A percentile compares a stretch with the other conserved stretches of the same genome.
Evolutionary conservation across 1,140 invertebrate species (phyloP).

Genomic region (Magallana ariakensis): DNA sequence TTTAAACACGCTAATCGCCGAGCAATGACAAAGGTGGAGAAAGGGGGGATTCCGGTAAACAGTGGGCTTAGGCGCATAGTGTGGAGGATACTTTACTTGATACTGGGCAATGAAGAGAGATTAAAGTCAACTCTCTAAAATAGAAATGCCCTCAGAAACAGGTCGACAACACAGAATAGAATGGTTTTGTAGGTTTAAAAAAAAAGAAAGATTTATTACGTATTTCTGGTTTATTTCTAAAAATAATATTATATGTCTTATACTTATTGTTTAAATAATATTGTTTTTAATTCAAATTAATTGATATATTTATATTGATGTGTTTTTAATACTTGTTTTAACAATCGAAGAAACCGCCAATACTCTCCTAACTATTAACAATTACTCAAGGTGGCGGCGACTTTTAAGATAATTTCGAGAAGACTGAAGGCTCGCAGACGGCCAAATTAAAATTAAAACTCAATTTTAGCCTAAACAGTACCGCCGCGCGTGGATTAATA

Average conservation of each 20-base stretch:
- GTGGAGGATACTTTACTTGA: not conserved
- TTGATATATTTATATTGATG: too few species aligned
- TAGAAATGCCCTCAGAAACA: not conserved
- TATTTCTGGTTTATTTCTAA: too few species aligned
- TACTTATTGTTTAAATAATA: too few species aligned
- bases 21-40: slow-evolving; percentile 27
- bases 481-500: not conserved
- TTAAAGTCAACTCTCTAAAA: not conserved
- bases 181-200: too few species aligned
- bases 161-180: too few species aligned
- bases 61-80: not conserved
- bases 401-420: not conserved
- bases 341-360: too few species aligned
- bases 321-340: too few species aligned
- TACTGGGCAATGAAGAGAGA: not conserved
- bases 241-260: too few species aligned
- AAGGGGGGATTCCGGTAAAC: slow-evolving; percentile 4
- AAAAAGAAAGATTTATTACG: too few species aligned
- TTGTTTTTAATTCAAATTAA: too few species aligned
- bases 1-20: slow-evolving; percentile 27
- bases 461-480: not conserved
- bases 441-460: slow-evolving; percentile 15
- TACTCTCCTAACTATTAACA: not conserved
- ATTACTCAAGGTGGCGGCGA: not conserved
- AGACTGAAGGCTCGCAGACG: not conserved